These are phyloP conservation scores for Delphinapterus leucas DNA, from an alignment of 2,113 vertebrate genomes.

Conservation along the genomic window DNA sequence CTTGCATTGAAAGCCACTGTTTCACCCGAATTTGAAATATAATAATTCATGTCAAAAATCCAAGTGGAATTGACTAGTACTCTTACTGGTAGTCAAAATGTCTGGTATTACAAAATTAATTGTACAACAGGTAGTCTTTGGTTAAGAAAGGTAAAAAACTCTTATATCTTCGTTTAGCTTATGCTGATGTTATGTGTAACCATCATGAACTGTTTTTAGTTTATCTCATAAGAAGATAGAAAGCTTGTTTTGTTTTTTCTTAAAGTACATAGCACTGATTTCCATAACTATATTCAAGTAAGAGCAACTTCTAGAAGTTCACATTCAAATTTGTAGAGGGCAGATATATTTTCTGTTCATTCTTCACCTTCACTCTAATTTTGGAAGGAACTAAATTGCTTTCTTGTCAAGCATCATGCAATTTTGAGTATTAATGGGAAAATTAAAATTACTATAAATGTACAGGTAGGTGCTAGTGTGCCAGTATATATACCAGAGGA, in stretches of 20 bases:
- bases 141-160: background rate
- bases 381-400: background rate
- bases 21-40: background rate
- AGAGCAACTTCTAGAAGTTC: background rate
- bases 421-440: constrained; percentile 5
- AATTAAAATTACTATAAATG: background rate
- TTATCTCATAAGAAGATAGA: background rate
- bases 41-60: background rate
- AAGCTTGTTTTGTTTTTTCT: background rate
- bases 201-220: background rate
- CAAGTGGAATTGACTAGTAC: background rate
- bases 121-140: background rate
- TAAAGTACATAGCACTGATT: background rate
- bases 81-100: background rate
- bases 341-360: background rate
- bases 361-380: background rate
- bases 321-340: background rate
- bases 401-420: background rate
- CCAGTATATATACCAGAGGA: background rate
- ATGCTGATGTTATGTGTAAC: background rate
- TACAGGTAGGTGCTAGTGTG: background rate
- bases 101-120: background rate
- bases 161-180: background rate
- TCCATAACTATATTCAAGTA: background rate
- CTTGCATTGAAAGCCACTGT: constrained; percentile 10